Evolutionary conservation across 37 sponge, comb jelly and placozoan species (phyloP), one percentile per base, ranked within the genome.

Genomic region (Beroe ovata): DNA sequence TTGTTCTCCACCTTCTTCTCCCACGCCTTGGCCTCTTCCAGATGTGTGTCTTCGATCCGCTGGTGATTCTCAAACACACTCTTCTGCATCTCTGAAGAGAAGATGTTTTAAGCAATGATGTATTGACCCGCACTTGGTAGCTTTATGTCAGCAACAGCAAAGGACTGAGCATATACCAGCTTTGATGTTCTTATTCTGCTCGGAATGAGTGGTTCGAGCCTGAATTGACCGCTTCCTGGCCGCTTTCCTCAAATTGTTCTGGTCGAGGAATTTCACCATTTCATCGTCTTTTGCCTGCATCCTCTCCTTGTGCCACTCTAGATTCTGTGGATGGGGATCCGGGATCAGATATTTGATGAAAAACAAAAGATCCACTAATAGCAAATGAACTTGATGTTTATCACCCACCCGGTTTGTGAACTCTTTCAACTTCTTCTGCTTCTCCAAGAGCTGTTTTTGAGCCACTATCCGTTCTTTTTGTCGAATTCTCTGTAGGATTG

Each of bases 381-480:
- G 11, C 16, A 19, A 19, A 58, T 58, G 59, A n/a, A n/a, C n/a
- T n/a, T n/a, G n/a, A n/a, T n/a, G n/a, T n/a, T n/a, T n/a, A 47
- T 47, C 54, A 6, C 54, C 0, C 16, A 77, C 84, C 54, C 33
- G 84, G 28, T 39, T 42, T 11, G 84, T 26, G 47, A 77, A 6
- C 38, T 77, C 26, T 26, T 77, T 77, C 23, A 40, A 4, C 23
- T 35, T 30, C 36, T 35, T 30, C 28, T 77, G 84, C 33, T 36
- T 77, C 38, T 77, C 38, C 16, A 77, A 4, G 28, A 77, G 84
- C 25, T 42, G 42, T 25, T 77, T 77, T 25, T 77, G 84, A n/a
- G 84, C 42, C 4, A 77, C 84, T 1, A 77, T 77, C 47, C 84
- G 26, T 23, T 77, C 84, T 29, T 77, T 77, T 25, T 77, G 84